Conservation (phyloP, 2,797 vertebrate species). For the Pangasius mekongensis region DNA sequence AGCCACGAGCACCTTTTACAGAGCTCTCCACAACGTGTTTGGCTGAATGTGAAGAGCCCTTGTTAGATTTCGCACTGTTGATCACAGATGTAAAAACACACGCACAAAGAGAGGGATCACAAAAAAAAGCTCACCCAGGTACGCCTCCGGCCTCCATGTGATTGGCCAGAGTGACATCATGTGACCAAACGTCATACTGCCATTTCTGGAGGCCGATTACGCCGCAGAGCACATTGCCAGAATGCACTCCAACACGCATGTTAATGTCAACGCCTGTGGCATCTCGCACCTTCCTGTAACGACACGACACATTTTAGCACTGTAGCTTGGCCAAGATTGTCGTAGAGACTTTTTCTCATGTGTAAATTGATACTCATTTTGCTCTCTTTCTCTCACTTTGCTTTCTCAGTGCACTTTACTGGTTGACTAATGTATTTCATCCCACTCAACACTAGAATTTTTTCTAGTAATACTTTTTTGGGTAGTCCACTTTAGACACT, state of each 20-base stretch:
- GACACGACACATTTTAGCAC: conserved; percentile 21
- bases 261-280: conserved; percentile 96
- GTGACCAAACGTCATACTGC: conserved; percentile 99
- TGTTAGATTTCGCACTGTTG: conserved; percentile 41
- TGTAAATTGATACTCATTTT: conserved; percentile 13
- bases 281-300: conserved; percentile 89
- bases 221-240: conserved; percentile 94
- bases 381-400: not conserved
- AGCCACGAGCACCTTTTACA: conserved; percentile 36
- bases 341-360: not conserved
- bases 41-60: conserved; percentile 52
- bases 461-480: conserved; percentile 19
- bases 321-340: not conserved
- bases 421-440: conserved; percentile 32
- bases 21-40: conserved; percentile 43
- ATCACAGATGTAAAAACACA: conserved; percentile 42
- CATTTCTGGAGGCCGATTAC: conserved; percentile 97
- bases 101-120: conserved; percentile 18
- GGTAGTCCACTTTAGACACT: conserved; percentile 3
- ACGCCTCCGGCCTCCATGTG: conserved; percentile 98
- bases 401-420: conserved; percentile 15
- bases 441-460: conserved; percentile 26
- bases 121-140: conserved; percentile 83
- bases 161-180: conserved; percentile 96
- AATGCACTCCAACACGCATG: conserved; percentile 97